These are phyloP conservation scores for Eristalis tenax DNA, from an alignment of 2,888 invertebrate species.

Conservation along the genomic window DNA sequence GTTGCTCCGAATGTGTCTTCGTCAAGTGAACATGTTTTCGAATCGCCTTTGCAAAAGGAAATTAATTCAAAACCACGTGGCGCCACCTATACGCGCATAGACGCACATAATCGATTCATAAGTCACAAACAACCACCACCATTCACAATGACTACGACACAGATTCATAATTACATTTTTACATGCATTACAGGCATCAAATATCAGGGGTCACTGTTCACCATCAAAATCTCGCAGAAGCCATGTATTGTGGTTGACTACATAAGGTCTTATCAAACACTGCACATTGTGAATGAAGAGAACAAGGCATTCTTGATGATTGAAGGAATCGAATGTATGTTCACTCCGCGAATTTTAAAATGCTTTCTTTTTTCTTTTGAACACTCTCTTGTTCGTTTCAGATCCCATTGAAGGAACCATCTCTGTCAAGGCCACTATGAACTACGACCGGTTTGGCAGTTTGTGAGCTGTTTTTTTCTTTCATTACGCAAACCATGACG, in stretches of 20 bases:
- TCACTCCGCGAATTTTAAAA: too few species aligned
- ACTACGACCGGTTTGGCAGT: background rate
- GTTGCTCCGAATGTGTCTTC: too few species aligned
- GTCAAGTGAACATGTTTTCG: too few species aligned
- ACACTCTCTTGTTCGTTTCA: slow-evolving; percentile 39
- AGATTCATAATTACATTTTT: background rate
- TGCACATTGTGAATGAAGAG: slow-evolving; percentile 39
- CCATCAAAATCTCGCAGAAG: slow-evolving; percentile 47
- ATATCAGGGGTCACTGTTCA: slow-evolving; percentile 75
- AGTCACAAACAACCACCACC: background rate
- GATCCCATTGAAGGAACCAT: slow-evolving; percentile 58
- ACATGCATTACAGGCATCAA: slow-evolving; percentile 73
- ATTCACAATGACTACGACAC: slow-evolving; percentile 6
- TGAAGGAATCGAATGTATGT: slow-evolving; percentile 73
- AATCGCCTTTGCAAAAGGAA: background rate
- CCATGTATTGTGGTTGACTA: slow-evolving; percentile 29
- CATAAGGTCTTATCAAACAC: slow-evolving; percentile 1
- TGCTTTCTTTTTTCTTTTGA: background rate
- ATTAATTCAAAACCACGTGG: background rate
- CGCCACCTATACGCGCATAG: slow-evolving; percentile 16
- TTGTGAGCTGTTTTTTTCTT: background rate
- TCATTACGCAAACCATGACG: too few species aligned
- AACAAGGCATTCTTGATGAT: slow-evolving; percentile 34
- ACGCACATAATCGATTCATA: background rate
- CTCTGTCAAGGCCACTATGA: slow-evolving; percentile 8